A percentile compares a stretch with the other conserved stretches of the same genome.
Evolutionary conservation across 2,113 vertebrate genomes (phyloP).

Genomic region (Ciconia stormi): DNA sequence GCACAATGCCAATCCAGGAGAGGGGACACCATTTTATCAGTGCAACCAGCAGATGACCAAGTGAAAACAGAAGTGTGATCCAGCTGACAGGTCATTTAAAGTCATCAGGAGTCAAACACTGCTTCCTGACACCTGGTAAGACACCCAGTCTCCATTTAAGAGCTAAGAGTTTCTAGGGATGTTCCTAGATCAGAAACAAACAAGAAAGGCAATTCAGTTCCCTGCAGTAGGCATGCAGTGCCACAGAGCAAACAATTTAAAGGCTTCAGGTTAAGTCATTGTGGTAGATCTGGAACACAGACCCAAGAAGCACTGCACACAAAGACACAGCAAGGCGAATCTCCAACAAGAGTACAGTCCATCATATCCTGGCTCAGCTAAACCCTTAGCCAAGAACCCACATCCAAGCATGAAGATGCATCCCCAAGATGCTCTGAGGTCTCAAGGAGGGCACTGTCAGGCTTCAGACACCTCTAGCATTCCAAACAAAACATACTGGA

Average conservation of each 20-base stretch:
- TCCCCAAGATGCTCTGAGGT: neutral
- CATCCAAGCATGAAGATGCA: rapidly evolving
- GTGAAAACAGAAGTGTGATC: neutral
- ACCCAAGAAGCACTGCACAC: neutral
- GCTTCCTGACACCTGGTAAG: neutral
- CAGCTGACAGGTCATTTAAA: neutral
- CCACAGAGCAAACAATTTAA: neutral
- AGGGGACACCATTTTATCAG: neutral
- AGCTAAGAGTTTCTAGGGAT: neutral
- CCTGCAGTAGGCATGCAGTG: neutral
- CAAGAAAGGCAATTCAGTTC: neutral
- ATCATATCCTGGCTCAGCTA: neutral
- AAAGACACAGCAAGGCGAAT: neutral
- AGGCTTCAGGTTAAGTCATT: neutral
- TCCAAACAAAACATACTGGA: rapidly evolving
- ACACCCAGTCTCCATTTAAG: neutral
- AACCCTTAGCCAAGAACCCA: neutral
- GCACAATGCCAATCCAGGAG: neutral
- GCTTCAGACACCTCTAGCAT: neutral
- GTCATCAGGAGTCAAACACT: neutral
- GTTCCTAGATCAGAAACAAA: neutral
- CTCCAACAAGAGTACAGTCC: neutral
- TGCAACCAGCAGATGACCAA: neutral
- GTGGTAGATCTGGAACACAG: neutral
- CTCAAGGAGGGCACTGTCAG: neutral